Evolutionary conservation across 1,140 invertebrate species (phyloP).

Genomic region (Phortica variegata): DNA sequence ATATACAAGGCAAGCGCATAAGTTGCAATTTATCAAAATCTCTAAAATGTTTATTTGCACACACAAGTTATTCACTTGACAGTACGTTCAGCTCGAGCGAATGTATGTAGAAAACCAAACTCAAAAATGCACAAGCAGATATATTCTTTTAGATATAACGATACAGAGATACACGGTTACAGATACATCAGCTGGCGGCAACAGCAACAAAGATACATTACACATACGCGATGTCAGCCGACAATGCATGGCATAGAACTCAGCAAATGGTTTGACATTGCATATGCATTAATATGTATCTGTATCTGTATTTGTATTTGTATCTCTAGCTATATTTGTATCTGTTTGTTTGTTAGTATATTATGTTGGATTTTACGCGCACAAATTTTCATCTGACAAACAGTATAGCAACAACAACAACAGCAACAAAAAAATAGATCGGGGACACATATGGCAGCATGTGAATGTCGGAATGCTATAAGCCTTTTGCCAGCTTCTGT

Average conservation of each 20-base stretch:
- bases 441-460: too few species aligned
- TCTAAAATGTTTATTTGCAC: slow-evolving; percentile 53
- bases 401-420: slow-evolving; percentile 16
- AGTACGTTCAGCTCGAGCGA: too few species aligned
- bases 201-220: neutral
- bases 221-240: too few species aligned
- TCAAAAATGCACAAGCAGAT: neutral
- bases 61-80: slow-evolving; percentile 54
- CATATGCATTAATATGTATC: neutral
- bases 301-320: slow-evolving; percentile 7
- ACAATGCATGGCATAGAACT: neutral
- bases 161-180: neutral
- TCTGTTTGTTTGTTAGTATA: slow-evolving; percentile 26
- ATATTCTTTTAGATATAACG: neutral
- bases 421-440: slow-evolving; percentile 7
- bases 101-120: neutral
- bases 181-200: too few species aligned
- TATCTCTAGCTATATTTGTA: slow-evolving; percentile 4
- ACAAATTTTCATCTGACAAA: slow-evolving; percentile 55
- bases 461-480: too few species aligned
- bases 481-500: too few species aligned
- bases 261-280: neutral
- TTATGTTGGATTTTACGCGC: slow-evolving; percentile 53
- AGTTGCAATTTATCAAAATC: slow-evolving; percentile 54
- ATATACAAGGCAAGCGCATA: slow-evolving; percentile 53